Evolutionary conservation across 2,888 invertebrate species (phyloP).

Genomic region (Oscheius onirici): DNA sequence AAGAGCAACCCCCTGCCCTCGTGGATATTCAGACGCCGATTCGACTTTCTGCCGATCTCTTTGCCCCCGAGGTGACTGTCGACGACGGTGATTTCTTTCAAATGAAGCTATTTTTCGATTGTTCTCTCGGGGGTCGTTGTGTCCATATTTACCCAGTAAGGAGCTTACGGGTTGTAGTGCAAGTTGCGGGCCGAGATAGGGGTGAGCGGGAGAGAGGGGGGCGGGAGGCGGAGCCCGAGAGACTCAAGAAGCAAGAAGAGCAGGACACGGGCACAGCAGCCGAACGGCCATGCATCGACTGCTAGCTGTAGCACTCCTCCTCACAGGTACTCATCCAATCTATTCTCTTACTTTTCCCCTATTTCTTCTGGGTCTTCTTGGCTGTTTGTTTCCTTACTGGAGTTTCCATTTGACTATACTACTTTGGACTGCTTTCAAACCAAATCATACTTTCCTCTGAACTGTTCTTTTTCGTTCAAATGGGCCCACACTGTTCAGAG

Average conservation of each 20-base stretch:
- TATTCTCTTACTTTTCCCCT: neutral
- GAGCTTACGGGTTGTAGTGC: conserved; percentile 24
- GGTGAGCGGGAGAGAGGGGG: neutral
- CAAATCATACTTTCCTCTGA: neutral
- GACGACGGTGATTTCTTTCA: conserved; percentile 22
- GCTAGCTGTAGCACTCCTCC: conserved; percentile 32
- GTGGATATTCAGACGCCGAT: conserved; percentile 22
- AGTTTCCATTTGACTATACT: no score
- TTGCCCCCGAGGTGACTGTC: conserved; percentile 26
- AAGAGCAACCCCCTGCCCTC: conserved; percentile 7
- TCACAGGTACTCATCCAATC: conserved; percentile 20
- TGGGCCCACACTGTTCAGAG: no score
- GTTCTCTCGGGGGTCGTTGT: conserved; percentile 1
- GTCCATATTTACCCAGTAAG: conserved; percentile 14
- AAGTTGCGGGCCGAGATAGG: conserved; percentile 20
- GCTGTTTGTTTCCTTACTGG: neutral
- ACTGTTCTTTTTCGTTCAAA: neutral
- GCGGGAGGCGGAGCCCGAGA: neutral
- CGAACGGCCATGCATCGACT: conserved; percentile 19
- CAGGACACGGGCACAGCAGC: conserved; percentile 16
- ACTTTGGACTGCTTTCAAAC: neutral
- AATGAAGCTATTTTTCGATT: conserved; percentile 14
- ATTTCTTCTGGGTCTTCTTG: neutral
- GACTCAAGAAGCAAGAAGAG: conserved; percentile 14
- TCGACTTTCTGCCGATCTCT: conserved; percentile 24